Conservation (phyloP, 2,888 invertebrate species). For the Bombyx huttoni region DNA sequence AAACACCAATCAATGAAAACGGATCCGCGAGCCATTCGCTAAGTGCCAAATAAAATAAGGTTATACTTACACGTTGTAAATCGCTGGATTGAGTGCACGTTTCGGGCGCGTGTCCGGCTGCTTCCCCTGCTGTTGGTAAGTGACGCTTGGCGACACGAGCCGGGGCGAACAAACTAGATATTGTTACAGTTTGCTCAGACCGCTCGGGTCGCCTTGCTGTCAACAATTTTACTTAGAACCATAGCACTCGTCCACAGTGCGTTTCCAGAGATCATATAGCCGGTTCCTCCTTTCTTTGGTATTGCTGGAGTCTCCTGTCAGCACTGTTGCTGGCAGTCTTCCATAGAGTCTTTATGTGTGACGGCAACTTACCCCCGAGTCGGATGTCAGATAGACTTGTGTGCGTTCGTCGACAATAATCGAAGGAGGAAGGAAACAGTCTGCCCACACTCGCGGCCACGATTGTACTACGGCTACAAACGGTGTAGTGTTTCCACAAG, state of each 20-base stretch:
- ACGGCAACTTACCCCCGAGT: neutral
- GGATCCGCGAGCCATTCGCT: no score
- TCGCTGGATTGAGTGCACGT: neutral
- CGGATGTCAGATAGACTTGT: neutral
- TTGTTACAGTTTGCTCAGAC: constrained; percentile 65
- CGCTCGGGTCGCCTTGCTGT: constrained; percentile 63
- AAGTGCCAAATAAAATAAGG: no score
- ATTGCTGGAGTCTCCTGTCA: no score
- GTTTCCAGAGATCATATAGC: no score
- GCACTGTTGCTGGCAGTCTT: no score
- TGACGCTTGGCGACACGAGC: constrained; percentile 65
- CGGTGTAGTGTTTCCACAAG: constrained; percentile 59
- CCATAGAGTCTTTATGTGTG: neutral
- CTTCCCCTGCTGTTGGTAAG: constrained; percentile 10
- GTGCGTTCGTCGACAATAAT: constrained; percentile 1
- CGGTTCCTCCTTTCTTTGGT: no score
- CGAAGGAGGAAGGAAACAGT: constrained; percentile 15
- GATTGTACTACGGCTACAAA: constrained; percentile 38
- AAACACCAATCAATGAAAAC: no score
- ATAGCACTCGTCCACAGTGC: no score
- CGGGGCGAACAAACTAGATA: constrained; percentile 72
- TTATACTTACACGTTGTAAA: no score
- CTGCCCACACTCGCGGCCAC: constrained; percentile 27
- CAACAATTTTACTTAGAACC: constrained; percentile 11
- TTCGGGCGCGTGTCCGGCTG: constrained; percentile 17